A percentile compares a stretch with the other conserved stretches of the same genome.
These are phyloP conservation scores for Galerucella calmariensis DNA, from an alignment of 2,888 invertebrate genomes.

Conservation along the genomic window DNA sequence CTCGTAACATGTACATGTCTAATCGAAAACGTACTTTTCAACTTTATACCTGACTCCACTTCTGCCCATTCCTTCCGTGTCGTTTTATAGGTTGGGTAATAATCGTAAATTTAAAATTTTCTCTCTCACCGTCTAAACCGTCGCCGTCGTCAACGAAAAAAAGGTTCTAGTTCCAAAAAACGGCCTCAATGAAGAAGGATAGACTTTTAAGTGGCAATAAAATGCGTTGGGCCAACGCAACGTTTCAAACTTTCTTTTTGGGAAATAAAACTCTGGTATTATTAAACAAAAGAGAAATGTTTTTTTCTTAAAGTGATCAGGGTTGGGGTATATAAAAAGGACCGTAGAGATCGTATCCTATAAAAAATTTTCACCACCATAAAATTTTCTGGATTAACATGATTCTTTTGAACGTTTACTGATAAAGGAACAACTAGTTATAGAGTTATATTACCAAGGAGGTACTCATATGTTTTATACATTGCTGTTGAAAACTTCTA, in stretches of 20 bases:
- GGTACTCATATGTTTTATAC: too few species aligned
- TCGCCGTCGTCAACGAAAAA: conserved; percentile 8
- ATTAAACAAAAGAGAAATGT: conserved; percentile 22
- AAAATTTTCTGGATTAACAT: too few species aligned
- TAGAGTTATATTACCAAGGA: too few species aligned
- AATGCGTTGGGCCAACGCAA: conserved; percentile 19
- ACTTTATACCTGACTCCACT: neutral
- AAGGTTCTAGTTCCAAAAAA: conserved; percentile 27
- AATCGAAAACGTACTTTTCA: neutral
- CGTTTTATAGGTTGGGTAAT: conserved; percentile 46
- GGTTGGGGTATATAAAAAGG: too few species aligned
- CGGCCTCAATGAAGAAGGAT: conserved; percentile 36
- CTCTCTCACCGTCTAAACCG: conserved; percentile 16
- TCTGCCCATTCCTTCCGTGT: neutral
- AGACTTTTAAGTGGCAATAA: conserved; percentile 39
- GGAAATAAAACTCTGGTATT: conserved; percentile 14
- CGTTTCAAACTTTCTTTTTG: conserved; percentile 19
- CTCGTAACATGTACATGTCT: too few species aligned
- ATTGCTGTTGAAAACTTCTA: too few species aligned
- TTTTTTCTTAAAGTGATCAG: neutral
- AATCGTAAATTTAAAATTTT: conserved; percentile 50
- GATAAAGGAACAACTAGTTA: too few species aligned
- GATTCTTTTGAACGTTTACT: too few species aligned
- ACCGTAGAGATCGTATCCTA: too few species aligned
- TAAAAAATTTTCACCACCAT: too few species aligned